Percentiles rank a stretch among this genome's conserved stretches.
phyloP scores from a whole-genome alignment of 2,113 vertebrate genomes.

The Coregonus clupeaformis region DNA sequence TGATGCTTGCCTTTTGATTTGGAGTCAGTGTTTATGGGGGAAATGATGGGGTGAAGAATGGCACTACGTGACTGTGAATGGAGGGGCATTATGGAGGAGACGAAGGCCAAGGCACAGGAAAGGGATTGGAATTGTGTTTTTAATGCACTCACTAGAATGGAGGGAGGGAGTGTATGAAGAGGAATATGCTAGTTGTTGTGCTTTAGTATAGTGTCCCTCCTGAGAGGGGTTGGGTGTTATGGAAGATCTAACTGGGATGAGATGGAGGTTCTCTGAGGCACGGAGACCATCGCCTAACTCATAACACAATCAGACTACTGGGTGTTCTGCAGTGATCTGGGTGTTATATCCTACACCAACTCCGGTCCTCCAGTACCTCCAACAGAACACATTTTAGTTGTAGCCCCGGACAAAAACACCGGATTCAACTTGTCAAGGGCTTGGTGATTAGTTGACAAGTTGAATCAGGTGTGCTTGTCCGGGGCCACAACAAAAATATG shows the following conservation, averaged over 20 bases:
- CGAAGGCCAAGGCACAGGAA: background rate
- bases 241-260: background rate
- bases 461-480: no score
- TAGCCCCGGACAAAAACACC: no score
- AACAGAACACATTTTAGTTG: no score
- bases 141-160: constrained; percentile 2
- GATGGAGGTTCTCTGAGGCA: no score
- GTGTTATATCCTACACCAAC: background rate
- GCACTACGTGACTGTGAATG: background rate
- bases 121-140: background rate
- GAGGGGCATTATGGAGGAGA: background rate
- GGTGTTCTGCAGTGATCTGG: background rate
- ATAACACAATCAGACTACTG: no score
- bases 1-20: constrained; percentile 1
- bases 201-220: background rate
- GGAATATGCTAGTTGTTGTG: background rate
- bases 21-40: background rate
- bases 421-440: no score
- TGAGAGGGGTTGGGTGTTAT: background rate
- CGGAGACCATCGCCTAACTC: no score
- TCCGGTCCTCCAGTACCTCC: no score
- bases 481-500: no score
- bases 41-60: background rate
- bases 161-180: background rate
- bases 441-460: no score